These are phyloP conservation scores for Carcina quercana DNA, from an alignment of 2,888 invertebrate genomes.

Conservation along the genomic window DNA sequence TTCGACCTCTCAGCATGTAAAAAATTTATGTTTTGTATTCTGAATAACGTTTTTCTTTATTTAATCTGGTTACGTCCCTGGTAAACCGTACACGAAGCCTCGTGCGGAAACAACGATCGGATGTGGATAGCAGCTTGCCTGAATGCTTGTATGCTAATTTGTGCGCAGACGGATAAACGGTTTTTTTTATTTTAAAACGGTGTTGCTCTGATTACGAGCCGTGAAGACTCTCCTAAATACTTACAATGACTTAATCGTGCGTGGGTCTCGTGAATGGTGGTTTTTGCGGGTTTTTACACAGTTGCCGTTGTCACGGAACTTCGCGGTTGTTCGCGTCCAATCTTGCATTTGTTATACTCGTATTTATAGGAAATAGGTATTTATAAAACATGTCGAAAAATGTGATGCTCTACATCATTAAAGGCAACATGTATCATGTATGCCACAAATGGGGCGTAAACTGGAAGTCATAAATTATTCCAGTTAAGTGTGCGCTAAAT, in stretches of 20 bases:
- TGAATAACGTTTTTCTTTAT: background rate
- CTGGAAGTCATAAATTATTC: too few species aligned
- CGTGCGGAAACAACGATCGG: constrained; percentile 33
- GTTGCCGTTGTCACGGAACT: too few species aligned
- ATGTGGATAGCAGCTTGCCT: constrained; percentile 28
- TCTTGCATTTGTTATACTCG: too few species aligned
- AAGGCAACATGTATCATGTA: too few species aligned
- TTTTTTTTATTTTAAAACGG: constrained; percentile 43
- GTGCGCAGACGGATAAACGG: constrained; percentile 42
- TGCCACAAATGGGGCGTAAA: too few species aligned
- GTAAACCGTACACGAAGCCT: constrained; percentile 19
- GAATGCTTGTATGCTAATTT: constrained; percentile 56
- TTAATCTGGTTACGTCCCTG: constrained; percentile 10
- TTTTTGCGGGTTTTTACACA: constrained; percentile 6
- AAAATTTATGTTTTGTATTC: background rate
- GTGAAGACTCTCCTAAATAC: constrained; percentile 41
- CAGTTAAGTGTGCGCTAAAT: too few species aligned
- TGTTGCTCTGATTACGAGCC: constrained; percentile 56
- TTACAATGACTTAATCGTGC: constrained; percentile 23
- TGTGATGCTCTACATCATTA: too few species aligned
- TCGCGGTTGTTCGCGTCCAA: too few species aligned
- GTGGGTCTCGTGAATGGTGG: constrained; percentile 16
- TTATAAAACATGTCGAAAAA: too few species aligned
- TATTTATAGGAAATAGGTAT: too few species aligned
- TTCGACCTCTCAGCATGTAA: background rate